Conservation (phyloP, 1,140 invertebrate species). For the Drepana arcuata region DNA sequence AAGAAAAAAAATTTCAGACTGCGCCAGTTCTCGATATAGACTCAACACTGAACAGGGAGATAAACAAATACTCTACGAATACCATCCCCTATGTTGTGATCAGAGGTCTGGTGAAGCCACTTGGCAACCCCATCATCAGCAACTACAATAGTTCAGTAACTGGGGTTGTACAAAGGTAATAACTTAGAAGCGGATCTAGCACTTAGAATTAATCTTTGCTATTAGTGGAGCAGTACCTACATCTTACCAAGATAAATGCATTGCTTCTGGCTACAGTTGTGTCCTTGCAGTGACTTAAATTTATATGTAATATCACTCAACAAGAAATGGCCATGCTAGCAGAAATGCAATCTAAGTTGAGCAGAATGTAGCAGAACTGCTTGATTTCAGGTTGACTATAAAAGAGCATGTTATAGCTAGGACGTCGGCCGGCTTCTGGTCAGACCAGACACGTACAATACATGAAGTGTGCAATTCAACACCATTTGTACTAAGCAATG, state of each 20-base stretch:
- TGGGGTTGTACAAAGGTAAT: conserved; percentile 79
- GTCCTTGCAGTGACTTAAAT: no score
- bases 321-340: no score
- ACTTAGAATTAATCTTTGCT: no score
- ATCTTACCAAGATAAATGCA: no score
- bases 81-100: conserved; percentile 81
- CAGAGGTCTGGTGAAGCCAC: conserved; percentile 79
- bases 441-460: conserved; percentile 81
- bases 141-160: conserved; percentile 78
- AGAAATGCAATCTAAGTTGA: no score
- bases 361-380: no score
- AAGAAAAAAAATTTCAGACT: conserved; percentile 61
- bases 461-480: conserved; percentile 81
- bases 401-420: conserved; percentile 85
- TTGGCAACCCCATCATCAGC: conserved; percentile 81
- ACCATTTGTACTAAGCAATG: conserved; percentile 80
- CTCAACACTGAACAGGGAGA: conserved; percentile 72
- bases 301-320: no score
- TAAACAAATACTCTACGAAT: conserved; percentile 73
- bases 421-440: conserved; percentile 85
- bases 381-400: conserved; percentile 69
- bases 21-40: conserved; percentile 79
- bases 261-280: no score
- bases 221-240: no score
- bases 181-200: no score